phyloP scores from a whole-genome alignment of 2,888 invertebrate species.

The Megalurothrips usitatus region DNA sequence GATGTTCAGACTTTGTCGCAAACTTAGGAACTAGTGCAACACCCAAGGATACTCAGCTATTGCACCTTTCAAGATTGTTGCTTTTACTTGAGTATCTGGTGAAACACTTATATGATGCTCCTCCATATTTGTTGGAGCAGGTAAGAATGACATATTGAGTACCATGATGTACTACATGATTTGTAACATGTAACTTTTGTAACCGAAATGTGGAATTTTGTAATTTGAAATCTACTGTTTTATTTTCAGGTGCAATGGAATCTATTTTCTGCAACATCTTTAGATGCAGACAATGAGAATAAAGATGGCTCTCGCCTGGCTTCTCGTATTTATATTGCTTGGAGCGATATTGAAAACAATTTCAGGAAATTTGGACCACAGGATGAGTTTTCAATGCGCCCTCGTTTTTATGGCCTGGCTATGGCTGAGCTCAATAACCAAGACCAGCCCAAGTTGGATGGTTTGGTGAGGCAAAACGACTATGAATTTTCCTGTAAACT shows the following conservation, averaged over 20 bases:
- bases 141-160: conserved; percentile 47
- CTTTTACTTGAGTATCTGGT: conserved; percentile 89
- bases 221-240: not conserved
- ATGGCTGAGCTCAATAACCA: conserved; percentile 66
- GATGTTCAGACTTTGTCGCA: conserved; percentile 56
- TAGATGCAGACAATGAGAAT: conserved; percentile 56
- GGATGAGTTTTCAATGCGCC: conserved; percentile 69
- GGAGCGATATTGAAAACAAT: conserved; percentile 72
- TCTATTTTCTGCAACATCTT: conserved; percentile 62
- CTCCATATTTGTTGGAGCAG: conserved; percentile 78
- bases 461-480: conserved; percentile 50
- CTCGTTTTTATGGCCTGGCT: conserved; percentile 86
- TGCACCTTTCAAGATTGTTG: conserved; percentile 76
- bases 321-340: conserved; percentile 63
- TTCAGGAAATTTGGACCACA: conserved; percentile 59
- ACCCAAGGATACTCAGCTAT: conserved; percentile 65
- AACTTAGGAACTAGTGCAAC: conserved; percentile 39
- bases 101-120: conserved; percentile 92
- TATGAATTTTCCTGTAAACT: too few relatives aligned
- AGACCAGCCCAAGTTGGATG: conserved; percentile 81
- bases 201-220: not conserved
- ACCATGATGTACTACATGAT: not conserved
- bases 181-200: conserved; percentile 12
- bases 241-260: conserved; percentile 66
- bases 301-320: conserved; percentile 51